Conservation (phyloP, 1,140 invertebrate species). For the Aphelinus atriplicis region DNA sequence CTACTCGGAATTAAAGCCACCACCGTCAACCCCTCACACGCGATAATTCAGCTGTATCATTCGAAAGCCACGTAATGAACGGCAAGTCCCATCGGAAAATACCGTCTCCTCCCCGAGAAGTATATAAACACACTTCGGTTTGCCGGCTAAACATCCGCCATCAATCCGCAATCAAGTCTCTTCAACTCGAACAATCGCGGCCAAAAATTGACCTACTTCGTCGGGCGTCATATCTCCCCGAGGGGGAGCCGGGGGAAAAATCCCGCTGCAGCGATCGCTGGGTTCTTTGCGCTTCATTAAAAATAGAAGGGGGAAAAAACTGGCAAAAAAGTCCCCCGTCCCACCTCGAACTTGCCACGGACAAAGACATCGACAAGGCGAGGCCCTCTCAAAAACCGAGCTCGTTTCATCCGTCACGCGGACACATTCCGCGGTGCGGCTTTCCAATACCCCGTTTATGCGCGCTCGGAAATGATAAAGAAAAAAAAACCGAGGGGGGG, state of each 20-base stretch:
- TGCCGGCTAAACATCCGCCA: not conserved
- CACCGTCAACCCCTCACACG: too few relatives aligned
- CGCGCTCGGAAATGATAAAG: not conserved
- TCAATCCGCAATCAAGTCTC: not conserved
- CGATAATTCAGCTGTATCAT: too few relatives aligned
- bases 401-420: not conserved
- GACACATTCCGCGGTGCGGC: conserved; percentile 25
- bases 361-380: not conserved
- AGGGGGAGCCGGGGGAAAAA: not conserved
- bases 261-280: not conserved
- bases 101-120: too few relatives aligned
- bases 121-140: too few relatives aligned
- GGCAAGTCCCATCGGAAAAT: too few relatives aligned
- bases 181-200: not conserved
- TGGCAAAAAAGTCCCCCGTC: not conserved
- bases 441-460: conserved; percentile 23
- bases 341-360: conserved; percentile 1
- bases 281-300: not conserved
- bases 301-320: not conserved
- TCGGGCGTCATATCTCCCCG: too few relatives aligned
- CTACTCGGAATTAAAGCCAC: too few relatives aligned
- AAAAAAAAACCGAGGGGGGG: not conserved
- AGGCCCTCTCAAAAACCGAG: not conserved
- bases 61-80: too few relatives aligned
- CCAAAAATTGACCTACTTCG: conserved; percentile 4